Evolutionary conservation across 2,113 vertebrate species (phyloP).

Genomic region (chimpanzee (Pan troglodytes)): NHGRI_mPanTro3-v2.1_pri NC_072402.2:7133501-7134000

Average conservation of each 20-base stretch:
- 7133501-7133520: neutral
- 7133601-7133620: neutral
- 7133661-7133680: slow-evolving; percentile 39
- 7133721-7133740: slow-evolving; percentile 66
- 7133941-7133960: slow-evolving; percentile 34
- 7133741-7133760: slow-evolving; percentile 58
- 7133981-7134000: neutral
- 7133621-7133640: slow-evolving; percentile 38
- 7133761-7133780: slow-evolving; percentile 59
- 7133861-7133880: neutral
- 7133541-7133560: neutral
- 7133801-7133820: neutral
- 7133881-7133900: neutral
- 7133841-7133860: neutral
- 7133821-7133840: neutral
- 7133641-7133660: slow-evolving; percentile 53
- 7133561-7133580: neutral
- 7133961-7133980: neutral
- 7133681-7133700: slow-evolving; percentile 47
- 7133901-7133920: neutral
- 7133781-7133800: neutral
- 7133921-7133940: neutral
- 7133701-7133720: slow-evolving; percentile 56
- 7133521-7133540: neutral
- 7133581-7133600: slow-evolving; percentile 15